Conservation (phyloP, 2,888 invertebrate species). For the Amiota mariae region DNA sequence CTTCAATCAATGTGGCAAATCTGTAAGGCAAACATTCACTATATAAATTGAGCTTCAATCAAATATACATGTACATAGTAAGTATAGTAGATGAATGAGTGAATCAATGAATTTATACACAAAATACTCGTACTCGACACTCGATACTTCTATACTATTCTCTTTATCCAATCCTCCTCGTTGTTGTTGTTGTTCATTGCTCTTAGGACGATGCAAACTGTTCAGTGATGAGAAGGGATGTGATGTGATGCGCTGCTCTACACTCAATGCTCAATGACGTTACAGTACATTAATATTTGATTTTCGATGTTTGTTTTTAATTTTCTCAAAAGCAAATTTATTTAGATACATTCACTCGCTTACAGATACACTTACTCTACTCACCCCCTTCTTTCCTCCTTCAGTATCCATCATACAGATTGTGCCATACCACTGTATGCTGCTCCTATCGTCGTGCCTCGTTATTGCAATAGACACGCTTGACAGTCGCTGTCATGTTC, state of each 20-base stretch:
- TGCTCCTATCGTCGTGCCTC: too few relatives aligned
- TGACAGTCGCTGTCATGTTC: not conserved
- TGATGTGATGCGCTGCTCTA: too few relatives aligned
- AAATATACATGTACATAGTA: not conserved
- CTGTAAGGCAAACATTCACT: not conserved
- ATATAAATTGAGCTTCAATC: constrained; percentile 21
- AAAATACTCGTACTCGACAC: constrained; percentile 8
- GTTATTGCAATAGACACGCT: not conserved
- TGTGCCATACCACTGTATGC: not conserved
- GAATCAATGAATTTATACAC: not conserved
- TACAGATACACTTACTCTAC: not conserved
- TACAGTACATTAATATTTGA: constrained; percentile 66
- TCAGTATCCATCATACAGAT: not conserved
- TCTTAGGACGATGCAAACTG: too few relatives aligned
- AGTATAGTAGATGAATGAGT: not conserved
- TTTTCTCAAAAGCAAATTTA: constrained; percentile 61
- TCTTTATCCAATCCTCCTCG: not conserved
- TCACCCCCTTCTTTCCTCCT: not conserved
- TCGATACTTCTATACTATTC: not conserved
- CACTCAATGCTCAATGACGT: constrained; percentile 37
- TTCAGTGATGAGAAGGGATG: too few relatives aligned
- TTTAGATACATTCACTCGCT: constrained; percentile 44
- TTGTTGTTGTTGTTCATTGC: constrained; percentile 13
- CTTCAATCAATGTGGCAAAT: constrained; percentile 14
- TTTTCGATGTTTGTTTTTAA: constrained; percentile 65